Evolutionary conservation across 2,113 vertebrate genomes (phyloP).

Genomic region (Podarcis raffonei): DNA sequence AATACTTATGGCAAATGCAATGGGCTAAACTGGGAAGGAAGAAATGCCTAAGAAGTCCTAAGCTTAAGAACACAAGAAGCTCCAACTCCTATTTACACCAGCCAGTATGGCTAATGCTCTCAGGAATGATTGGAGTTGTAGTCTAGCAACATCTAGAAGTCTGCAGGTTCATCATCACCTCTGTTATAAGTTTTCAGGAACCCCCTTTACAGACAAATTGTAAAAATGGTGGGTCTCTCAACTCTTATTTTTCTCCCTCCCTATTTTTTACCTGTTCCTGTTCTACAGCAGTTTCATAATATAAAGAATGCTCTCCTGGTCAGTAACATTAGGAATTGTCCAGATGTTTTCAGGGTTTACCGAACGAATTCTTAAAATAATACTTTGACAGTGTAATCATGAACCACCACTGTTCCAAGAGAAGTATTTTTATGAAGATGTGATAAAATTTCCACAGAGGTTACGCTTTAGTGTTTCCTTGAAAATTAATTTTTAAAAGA

Average conservation of each 20-base stretch:
- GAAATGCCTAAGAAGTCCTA: neutral
- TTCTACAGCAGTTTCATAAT: neutral
- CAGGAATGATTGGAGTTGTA: no score
- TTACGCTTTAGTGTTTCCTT: conserved; percentile 50
- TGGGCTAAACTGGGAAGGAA: neutral
- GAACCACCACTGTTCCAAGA: conserved; percentile 38
- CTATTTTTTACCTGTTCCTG: neutral
- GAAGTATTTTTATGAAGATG: conserved; percentile 45
- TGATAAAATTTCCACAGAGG: conserved; percentile 43
- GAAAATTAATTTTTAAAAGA: conserved; percentile 37
- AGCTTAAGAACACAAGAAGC: no score
- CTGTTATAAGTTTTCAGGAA: no score
- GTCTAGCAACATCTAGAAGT: no score
- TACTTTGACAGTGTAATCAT: conserved; percentile 42
- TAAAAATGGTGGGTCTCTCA: neutral
- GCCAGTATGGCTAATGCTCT: no score
- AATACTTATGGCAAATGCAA: neutral
- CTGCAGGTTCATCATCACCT: no score
- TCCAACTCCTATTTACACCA: no score
- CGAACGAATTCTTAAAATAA: conserved; percentile 57
- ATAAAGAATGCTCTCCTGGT: neutral
- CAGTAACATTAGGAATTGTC: conserved; percentile 2
- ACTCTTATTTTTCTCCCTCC: neutral
- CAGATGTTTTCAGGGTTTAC: conserved; percentile 45
- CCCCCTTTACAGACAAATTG: neutral